phyloP scores from a whole-genome alignment of 35 echinoderm and acorn worm genomes.

The Stichopus chloronotus region DNA sequence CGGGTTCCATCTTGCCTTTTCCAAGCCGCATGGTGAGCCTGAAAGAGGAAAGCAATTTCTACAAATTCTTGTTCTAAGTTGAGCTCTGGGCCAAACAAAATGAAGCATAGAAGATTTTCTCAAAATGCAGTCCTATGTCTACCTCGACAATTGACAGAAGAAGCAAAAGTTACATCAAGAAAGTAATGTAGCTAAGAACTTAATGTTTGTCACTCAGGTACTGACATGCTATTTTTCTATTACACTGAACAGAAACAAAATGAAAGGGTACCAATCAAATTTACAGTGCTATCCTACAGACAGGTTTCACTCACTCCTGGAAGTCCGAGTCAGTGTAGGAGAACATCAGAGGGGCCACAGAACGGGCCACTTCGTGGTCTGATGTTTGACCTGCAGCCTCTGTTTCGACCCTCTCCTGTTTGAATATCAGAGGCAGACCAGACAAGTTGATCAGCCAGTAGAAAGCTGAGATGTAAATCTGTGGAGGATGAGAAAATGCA shows the following conservation, averaged over 20 bases:
- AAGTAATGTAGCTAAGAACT: too few species aligned
- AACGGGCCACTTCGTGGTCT: slow-evolving; percentile 90
- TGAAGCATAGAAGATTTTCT: too few species aligned
- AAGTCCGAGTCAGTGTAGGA: slow-evolving; percentile 70
- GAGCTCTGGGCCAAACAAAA: background rate
- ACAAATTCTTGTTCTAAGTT: background rate
- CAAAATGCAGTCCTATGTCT: background rate
- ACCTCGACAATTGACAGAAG: too few species aligned
- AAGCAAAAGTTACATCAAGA: too few species aligned
- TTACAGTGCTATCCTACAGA: too few species aligned
- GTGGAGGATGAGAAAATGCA: slow-evolving; percentile 1
- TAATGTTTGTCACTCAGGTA: too few species aligned
- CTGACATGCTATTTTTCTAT: too few species aligned
- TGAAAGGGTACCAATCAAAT: too few species aligned
- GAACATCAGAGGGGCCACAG: slow-evolving; percentile 87
- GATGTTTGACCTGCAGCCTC: slow-evolving; percentile 88
- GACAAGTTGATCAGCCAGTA: slow-evolving; percentile 98
- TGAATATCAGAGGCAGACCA: slow-evolving; percentile 91
- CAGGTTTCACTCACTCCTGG: background rate
- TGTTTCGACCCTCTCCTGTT: slow-evolving; percentile 67
- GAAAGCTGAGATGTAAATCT: slow-evolving; percentile 82
- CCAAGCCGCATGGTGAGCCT: slow-evolving; percentile 93
- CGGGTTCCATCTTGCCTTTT: slow-evolving; percentile 63
- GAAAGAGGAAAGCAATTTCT: slow-evolving; percentile 18
- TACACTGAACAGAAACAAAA: too few species aligned